Evolutionary conservation across 2,113 vertebrate species (phyloP), one percentile per base, ranked within the genome.

Genomic region (Helogale parvula): DNA sequence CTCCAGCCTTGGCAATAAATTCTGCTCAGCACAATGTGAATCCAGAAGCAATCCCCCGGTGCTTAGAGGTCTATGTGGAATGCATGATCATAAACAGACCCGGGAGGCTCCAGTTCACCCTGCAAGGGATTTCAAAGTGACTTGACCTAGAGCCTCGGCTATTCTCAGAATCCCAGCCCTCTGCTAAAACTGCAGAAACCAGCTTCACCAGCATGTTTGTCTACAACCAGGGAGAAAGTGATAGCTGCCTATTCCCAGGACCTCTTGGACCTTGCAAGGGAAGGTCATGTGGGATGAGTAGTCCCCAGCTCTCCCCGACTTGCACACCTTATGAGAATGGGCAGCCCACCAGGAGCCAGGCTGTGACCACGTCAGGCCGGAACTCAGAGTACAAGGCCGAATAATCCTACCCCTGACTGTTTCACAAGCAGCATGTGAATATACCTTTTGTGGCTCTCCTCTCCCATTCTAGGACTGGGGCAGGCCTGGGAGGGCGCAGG

Each of bases 401-500:
- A 47, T 2, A 4, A 66, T 11, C 19, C 76, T 13, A 29, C 23
- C 16, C 5, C 82, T 10, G 33, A 27, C 29, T 29, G 11, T 31
- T 80, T 79, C 86, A 27, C 7, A 10, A n/a, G 23, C 13, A 27
- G 9, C 12, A 13, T 11, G 19, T 4, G 33, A 89, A 45, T 66
- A 29, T 13, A n/a, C 27, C 50, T 52, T 11, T 41, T 10, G 7
- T 13, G 45, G 82, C 45, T 10, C 16, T 25, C 2, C 29, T 82
- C 84, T 79, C 65, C 35, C 12, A 38, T 19, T 8, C 72, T 65
- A 66, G 72, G 9, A 23, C 5, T 16, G 5, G 3, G 57, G 2
- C 1, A 3, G 21, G 7, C 13, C n/a, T 14, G 3, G 11, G 5
- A 31, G n/a, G 52, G 52, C 1, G 16, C 4, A 3, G 17, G 33